Percentiles rank a stretch among this genome's conserved stretches.
These are phyloP conservation scores for Mayetiola destructor DNA, from an alignment of 2,888 invertebrate species.

Conservation along the genomic window DNA sequence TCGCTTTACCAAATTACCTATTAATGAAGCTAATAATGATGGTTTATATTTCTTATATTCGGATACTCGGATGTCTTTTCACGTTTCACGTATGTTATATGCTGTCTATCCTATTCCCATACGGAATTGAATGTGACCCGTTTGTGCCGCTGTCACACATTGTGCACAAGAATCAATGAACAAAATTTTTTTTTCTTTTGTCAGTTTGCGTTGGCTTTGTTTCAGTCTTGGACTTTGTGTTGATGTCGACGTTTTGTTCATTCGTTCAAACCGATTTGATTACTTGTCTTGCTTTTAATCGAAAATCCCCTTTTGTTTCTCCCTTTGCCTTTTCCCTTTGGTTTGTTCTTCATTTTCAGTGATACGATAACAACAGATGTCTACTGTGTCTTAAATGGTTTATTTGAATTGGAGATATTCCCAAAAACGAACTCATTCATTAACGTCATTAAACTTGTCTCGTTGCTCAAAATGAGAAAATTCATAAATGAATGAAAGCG, in stretches of 20 bases:
- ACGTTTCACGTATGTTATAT: not conserved
- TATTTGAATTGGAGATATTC: too few relatives aligned
- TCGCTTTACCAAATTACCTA: constrained; percentile 12
- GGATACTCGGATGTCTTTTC: not conserved
- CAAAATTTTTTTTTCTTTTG: not conserved
- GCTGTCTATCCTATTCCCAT: not conserved
- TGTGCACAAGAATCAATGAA: constrained; percentile 2
- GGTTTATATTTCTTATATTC: constrained; percentile 5
- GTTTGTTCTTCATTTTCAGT: not conserved
- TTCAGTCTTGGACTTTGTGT: too few relatives aligned
- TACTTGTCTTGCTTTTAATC: too few relatives aligned
- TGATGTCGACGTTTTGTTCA: too few relatives aligned
- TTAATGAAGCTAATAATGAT: constrained; percentile 13
- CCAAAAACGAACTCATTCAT: not conserved
- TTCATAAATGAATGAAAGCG: not conserved
- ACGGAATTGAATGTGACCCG: too few relatives aligned
- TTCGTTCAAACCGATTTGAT: too few relatives aligned
- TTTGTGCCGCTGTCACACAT: not conserved
- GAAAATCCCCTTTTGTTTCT: not conserved
- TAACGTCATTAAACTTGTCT: not conserved
- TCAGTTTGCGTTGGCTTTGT: not conserved
- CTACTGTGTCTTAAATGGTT: constrained; percentile 1
- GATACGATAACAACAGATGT: constrained; percentile 10
- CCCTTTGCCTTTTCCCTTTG: not conserved
- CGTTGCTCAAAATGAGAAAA: not conserved